These are phyloP conservation scores for Metallyticus violacea DNA, from an alignment of 2,888 invertebrate genomes.

Conservation along the genomic window DNA sequence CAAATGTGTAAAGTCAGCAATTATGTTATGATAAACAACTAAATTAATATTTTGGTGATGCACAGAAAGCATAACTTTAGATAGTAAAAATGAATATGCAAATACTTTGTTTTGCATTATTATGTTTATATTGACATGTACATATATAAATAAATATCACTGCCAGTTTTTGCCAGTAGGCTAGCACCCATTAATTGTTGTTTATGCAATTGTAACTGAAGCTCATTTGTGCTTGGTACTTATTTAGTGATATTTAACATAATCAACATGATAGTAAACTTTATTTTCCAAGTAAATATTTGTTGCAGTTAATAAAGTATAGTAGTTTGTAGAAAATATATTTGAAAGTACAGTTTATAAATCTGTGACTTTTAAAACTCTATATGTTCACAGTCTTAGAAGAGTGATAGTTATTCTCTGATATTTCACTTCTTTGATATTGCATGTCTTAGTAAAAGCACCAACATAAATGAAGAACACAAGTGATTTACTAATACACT, in stretches of 20 bases:
- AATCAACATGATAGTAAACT: not conserved
- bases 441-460: not conserved
- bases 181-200: not conserved
- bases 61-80: not conserved
- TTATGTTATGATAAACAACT: not conserved
- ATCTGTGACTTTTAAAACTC: not conserved
- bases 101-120: not conserved
- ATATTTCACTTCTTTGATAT: not conserved
- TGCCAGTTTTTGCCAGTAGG: not conserved
- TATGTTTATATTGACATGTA: not conserved
- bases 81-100: not conserved
- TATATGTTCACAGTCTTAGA: not conserved
- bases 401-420: not conserved
- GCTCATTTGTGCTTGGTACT: not conserved
- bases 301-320: not conserved
- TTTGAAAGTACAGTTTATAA: not conserved
- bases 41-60: not conserved
- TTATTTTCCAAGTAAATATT: not conserved
- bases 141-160: not conserved
- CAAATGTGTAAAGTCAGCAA: not conserved
- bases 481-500: not conserved
- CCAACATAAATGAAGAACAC: not conserved
- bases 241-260: not conserved
- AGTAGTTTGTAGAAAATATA: not conserved
- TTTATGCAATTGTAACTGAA: not conserved